Percentiles rank a stretch among this genome's conserved stretches.
phyloP scores from a whole-genome alignment of 2,797 vertebrate species.

The Bucorvus abyssinicus region DNA sequence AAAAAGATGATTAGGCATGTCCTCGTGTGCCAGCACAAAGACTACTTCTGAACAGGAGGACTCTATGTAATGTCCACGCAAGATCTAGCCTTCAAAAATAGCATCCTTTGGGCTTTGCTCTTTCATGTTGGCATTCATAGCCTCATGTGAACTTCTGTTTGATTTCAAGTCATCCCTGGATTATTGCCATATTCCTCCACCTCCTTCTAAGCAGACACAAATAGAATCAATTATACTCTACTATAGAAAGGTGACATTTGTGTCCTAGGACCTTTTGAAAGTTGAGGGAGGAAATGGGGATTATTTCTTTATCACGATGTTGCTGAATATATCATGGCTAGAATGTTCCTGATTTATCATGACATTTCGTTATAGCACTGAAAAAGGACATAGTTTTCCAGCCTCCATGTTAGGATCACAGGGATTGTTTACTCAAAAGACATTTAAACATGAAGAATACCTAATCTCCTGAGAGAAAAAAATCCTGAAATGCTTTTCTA shows the following conservation, averaged over 20 bases:
- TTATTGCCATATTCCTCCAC: slow-evolving; percentile 46
- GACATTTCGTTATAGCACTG: slow-evolving; percentile 2
- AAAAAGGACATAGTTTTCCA: neutral
- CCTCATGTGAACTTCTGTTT: slow-evolving; percentile 58
- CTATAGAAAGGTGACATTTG: slow-evolving; percentile 51
- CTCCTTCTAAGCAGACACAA: slow-evolving; percentile 50
- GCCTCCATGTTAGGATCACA: neutral
- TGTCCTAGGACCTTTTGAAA: slow-evolving; percentile 57
- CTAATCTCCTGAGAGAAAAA: neutral
- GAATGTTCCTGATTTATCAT: slow-evolving; percentile 35
- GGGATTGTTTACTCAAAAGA: neutral
- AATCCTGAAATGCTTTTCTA: neutral
- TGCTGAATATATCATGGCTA: slow-evolving; percentile 56
- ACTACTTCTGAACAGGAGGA: neutral
- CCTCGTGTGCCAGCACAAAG: neutral
- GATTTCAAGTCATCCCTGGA: slow-evolving; percentile 53
- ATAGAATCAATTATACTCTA: slow-evolving; percentile 54
- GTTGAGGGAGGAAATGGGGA: slow-evolving; percentile 59
- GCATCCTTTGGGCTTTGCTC: slow-evolving; percentile 36
- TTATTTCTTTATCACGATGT: slow-evolving; percentile 53
- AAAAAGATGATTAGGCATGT: neutral
- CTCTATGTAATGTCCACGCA: neutral
- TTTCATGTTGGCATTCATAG: slow-evolving; percentile 12
- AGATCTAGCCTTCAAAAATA: slow-evolving; percentile 58
- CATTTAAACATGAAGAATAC: neutral